Evolutionary conservation across 2,888 invertebrate genomes (phyloP).

Genomic region (Lasioglossum marginatum): DNA sequence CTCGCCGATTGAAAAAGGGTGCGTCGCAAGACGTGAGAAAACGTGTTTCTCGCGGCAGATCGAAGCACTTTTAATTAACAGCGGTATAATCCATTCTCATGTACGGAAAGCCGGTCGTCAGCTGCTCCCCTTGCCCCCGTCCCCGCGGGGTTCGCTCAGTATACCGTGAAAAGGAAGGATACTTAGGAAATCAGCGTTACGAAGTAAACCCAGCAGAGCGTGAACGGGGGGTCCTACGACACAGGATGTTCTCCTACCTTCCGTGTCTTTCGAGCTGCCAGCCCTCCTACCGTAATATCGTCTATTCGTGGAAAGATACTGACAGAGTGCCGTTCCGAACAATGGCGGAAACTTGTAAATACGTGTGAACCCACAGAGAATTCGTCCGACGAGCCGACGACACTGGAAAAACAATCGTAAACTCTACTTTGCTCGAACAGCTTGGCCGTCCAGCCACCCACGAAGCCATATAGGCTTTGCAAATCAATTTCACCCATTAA

Average conservation of each 20-base stretch:
- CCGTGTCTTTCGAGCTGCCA: constrained; percentile 71
- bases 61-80: constrained; percentile 60
- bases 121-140: constrained; percentile 16
- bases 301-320: constrained; percentile 75
- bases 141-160: constrained; percentile 36
- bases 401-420: constrained; percentile 15
- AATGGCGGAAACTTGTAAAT: constrained; percentile 60
- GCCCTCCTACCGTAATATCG: constrained; percentile 67
- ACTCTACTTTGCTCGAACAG: neutral
- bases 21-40: constrained; percentile 50
- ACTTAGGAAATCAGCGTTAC: constrained; percentile 81
- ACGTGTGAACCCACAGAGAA: constrained; percentile 64
- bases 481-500: too few species aligned
- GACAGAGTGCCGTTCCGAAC: constrained; percentile 61
- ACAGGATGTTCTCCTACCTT: constrained; percentile 79
- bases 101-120: constrained; percentile 20
- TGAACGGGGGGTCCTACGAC: constrained; percentile 75
- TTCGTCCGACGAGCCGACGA: constrained; percentile 8
- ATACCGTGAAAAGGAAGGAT: constrained; percentile 72
- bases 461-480: neutral
- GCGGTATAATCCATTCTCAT: constrained; percentile 48
- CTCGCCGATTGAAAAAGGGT: constrained; percentile 15
- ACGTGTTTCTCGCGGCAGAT: constrained; percentile 29
- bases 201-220: constrained; percentile 79
- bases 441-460: neutral